Base-by-base conservation (phyloP, 2,888 invertebrate genomes). In the Microchrysa polita region DNA sequence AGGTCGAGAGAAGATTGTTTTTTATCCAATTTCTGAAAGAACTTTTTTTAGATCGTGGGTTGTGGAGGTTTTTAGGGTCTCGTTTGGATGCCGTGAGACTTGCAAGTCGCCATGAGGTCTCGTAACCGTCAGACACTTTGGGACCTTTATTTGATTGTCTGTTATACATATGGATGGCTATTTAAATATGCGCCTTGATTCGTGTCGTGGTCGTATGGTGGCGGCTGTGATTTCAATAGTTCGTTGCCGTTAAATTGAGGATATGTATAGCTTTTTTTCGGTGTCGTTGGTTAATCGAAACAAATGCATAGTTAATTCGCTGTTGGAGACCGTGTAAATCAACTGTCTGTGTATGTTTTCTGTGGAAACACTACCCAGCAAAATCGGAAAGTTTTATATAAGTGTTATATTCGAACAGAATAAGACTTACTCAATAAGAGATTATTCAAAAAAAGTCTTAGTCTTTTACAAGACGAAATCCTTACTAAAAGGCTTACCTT, bases 61-160 rank as follows among this genome's bases (percentile, higher is more conserved):
- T 5, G 27, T 16, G 42, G 40, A 42, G 20, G 10, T 60, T 27
- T 23, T 48, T 67, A 14, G 57, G 55, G 57, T 55, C 55, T 52
- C 12, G 14, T 69, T 27, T 40, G 53, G 65, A 18, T 65, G 65
- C 18, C 67, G 55, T 67, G 53, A 59, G 72, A 72, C 55, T 44
- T 42, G n/a, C 9, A 61, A 73, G 76, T 76, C 76, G 76, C 76
- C 76, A 76, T 76, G 73, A 76, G 73, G 76, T 76, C 76, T 76
- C 76, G 76, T 53, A 76, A 73, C 71, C 59, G 69, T 74, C 74
- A 76, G 76, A 76, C 76, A 74, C 16, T 48, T 23, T 74, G 76
- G 76, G 73, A 76, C 76, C 76, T 69, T 34, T 69, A 69, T 69
- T 69, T 69, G 69, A 69, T 69, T 65, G 18, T 59, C 2, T n/a